Conservation (phyloP, 92 coral and sea anemone species). For the Blastomussa wellsi region DNA sequence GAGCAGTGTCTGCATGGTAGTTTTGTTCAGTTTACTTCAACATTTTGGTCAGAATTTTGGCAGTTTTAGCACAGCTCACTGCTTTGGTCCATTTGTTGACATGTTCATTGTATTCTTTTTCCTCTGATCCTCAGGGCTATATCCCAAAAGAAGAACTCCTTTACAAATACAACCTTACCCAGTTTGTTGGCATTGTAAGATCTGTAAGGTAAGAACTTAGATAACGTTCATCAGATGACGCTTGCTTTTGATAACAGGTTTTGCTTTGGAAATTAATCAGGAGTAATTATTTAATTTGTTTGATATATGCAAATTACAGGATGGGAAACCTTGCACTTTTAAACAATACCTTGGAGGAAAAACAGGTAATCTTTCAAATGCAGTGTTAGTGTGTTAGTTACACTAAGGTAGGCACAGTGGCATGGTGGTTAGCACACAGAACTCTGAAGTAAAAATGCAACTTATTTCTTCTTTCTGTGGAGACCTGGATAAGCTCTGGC, state of each 20-base stretch:
- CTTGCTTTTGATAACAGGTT: background rate
- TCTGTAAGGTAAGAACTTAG: conserved; percentile 79
- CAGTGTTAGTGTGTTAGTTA: background rate
- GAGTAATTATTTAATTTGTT: background rate
- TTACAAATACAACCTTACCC: conserved; percentile 85
- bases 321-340: conserved; percentile 90
- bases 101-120: background rate
- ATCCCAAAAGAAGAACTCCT: conserved; percentile 78
- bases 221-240: background rate
- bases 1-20: no score
- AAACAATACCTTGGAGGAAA: conserved; percentile 79
- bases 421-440: no score
- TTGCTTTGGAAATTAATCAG: background rate
- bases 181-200: conserved; percentile 86
- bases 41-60: no score
- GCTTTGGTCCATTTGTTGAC: background rate
- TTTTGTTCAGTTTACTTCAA: no score
- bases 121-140: conserved; percentile 63
- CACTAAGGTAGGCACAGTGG: background rate
- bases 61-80: background rate
- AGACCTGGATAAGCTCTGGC: no score
- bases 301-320: conserved; percentile 44
- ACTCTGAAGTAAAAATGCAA: no score
- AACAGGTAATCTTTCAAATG: conserved; percentile 71
- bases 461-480: no score